Evolutionary conservation across 2,113 vertebrate species (phyloP).

Genomic region (Syngnathus floridae): DNA sequence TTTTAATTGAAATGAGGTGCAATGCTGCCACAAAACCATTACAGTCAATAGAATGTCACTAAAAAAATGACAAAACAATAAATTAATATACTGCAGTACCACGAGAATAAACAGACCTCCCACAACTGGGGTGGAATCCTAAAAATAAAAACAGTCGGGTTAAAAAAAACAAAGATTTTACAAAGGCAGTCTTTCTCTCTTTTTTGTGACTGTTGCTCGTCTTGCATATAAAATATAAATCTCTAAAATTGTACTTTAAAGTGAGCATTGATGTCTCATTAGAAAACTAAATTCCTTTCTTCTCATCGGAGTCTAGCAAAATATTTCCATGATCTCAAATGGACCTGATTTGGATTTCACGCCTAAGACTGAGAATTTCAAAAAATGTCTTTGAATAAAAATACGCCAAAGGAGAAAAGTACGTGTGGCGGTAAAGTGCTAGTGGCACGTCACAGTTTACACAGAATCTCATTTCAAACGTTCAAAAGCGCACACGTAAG

Average conservation of each 20-base stretch:
- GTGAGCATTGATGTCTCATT: conserved; percentile 18
- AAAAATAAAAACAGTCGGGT: conserved; percentile 51
- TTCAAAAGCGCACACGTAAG: conserved; percentile 14
- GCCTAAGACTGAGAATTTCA: neutral
- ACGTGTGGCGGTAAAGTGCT: conserved; percentile 42
- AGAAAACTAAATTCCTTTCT: neutral
- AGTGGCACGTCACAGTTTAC: conserved; percentile 41
- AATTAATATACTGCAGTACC: conserved; percentile 66
- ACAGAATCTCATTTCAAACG: neutral
- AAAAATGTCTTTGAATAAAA: neutral
- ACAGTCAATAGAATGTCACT: conserved; percentile 59
- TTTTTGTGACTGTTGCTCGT: conserved; percentile 20
- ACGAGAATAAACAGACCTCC: conserved; percentile 57
- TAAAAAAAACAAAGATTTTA: conserved; percentile 64
- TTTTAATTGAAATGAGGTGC: conserved; percentile 65
- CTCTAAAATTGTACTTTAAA: conserved; percentile 44
- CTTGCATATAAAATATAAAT: conserved; percentile 68
- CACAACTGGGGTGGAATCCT: conserved; percentile 32
- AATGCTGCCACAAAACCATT: conserved; percentile 56
- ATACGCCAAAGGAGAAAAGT: neutral
- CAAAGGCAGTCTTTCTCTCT: conserved; percentile 59
- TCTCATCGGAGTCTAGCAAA: neutral
- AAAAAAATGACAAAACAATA: conserved; percentile 65
- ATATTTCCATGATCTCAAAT: neutral
- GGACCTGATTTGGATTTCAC: neutral